Evolutionary conservation across 1,140 invertebrate species (phyloP).

Genomic region (Trichonephila clavipes): DNA sequence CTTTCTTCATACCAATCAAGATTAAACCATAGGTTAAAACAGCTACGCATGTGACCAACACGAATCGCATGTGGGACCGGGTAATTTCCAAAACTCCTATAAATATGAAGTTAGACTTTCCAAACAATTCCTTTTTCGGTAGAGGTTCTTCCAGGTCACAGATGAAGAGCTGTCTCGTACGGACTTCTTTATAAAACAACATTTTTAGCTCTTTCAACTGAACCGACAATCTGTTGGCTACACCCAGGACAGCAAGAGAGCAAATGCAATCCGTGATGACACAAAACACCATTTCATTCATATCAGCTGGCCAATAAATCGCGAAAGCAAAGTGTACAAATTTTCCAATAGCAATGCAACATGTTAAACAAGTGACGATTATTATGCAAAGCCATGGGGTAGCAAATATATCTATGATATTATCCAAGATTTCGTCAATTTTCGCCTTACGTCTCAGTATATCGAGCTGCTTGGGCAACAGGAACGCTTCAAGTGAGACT

Average conservation of each 20-base stretch:
- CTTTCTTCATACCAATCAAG: too few relatives aligned
- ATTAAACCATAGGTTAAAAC: too few relatives aligned
- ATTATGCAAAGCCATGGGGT: not conserved
- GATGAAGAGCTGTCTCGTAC: too few relatives aligned
- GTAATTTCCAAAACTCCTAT: not conserved
- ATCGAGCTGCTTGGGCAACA: not conserved
- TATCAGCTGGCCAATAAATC: too few relatives aligned
- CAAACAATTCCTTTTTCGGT: not conserved
- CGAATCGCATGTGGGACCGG: too few relatives aligned
- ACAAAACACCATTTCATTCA: not conserved
- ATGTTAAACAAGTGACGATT: not conserved
- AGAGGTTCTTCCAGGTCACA: too few relatives aligned
- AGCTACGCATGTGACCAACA: too few relatives aligned
- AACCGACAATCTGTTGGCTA: not conserved
- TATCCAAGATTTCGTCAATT: not conserved
- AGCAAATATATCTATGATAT: not conserved
- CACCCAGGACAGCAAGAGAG: not conserved
- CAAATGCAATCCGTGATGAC: not conserved
- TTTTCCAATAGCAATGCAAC: not conserved
- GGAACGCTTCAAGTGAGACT: not conserved
- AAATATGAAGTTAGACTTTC: not conserved
- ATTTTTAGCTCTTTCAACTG: not conserved
- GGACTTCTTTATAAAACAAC: not conserved
- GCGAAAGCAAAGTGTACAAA: not conserved
- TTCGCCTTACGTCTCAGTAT: not conserved